Evolutionary conservation across 2,113 vertebrate genomes (phyloP), one percentile per base, ranked within the genome.

Genomic region (Gila orcuttii): DNA sequence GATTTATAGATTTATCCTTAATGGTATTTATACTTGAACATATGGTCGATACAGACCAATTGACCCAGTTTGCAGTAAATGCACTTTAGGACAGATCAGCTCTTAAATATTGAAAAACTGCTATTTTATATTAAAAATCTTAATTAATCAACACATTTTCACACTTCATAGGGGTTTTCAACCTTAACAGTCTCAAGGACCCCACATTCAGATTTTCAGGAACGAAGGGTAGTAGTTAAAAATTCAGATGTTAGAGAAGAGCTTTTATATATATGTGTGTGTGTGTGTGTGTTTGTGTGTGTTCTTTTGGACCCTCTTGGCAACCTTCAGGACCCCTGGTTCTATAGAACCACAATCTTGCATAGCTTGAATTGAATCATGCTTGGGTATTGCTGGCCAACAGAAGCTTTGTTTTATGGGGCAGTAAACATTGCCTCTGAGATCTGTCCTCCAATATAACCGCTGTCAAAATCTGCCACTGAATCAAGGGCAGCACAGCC

Each of bases 361-460:
- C 75, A 79, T 69, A 42, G 64, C 3, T 45, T 45, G 50, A 28
- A 52, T 45, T 88, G 85, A 60, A 86, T 81, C 52, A 21, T 79
- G 80, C 79, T n/a, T 76, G 50, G 55, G 87, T 84, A 82, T 36
- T 19, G 86, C 84, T 60, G 66, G 68, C 69, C 77, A 87, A 89
- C 84, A 78, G 83, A 88, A 89, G 9, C 88, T 88, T 71, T 85
- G 73, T 88, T 92, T 93, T 90, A 93, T 87, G 85, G 82, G 88
- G 85, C 90, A 90, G 91, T 92, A 92, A 93, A 93, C 92, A 91
- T 42, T 87, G 89, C 64, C 89, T 88, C 79, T 89, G 88, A 92
- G 90, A 83, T 89, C 47, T 17, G 73, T 88, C 84, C 85, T 74
- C 87, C 88, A 88, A 89, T 90, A 91, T 89, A 90, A 91, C 91